Conservation (phyloP, 2,797 vertebrate genomes). For the Propithecus deckenii region DNA sequence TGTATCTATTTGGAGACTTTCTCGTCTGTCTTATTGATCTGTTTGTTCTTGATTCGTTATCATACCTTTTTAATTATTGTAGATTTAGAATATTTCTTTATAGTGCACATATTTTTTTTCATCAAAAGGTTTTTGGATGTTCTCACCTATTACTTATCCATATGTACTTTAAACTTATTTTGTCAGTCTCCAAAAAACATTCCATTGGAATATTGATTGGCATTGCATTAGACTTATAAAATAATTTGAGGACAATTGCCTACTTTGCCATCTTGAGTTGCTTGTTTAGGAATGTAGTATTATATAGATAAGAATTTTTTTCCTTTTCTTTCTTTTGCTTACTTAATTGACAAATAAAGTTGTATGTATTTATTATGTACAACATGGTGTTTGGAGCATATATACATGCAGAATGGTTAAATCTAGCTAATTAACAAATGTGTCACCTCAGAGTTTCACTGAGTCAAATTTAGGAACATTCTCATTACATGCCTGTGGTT, state of each 20-base stretch:
- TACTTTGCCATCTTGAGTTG: not conserved
- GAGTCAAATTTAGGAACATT: not conserved
- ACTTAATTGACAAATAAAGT: not conserved
- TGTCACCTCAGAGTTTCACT: not conserved
- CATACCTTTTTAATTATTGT: not conserved
- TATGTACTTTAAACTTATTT: not conserved
- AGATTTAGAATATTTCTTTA: slow-evolving; percentile 4
- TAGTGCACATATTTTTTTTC: not conserved
- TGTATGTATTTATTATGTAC: not conserved
- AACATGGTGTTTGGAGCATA: not conserved
- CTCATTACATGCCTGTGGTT: not conserved
- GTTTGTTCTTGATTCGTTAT: not conserved
- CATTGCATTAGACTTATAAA: not conserved
- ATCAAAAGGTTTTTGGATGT: not conserved
- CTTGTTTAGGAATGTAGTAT: not conserved
- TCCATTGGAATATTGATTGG: not conserved
- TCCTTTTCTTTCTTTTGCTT: not conserved
- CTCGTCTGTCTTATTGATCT: not conserved
- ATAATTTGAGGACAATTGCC: not conserved
- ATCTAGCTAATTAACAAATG: not conserved
- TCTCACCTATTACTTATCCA: not conserved
- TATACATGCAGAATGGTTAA: not conserved
- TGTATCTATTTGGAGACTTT: not conserved
- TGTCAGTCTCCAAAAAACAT: not conserved
- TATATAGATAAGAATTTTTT: not conserved